Base-by-base conservation (phyloP, 2,888 invertebrate genomes). In the Brachyopa scutellaris region DNA sequence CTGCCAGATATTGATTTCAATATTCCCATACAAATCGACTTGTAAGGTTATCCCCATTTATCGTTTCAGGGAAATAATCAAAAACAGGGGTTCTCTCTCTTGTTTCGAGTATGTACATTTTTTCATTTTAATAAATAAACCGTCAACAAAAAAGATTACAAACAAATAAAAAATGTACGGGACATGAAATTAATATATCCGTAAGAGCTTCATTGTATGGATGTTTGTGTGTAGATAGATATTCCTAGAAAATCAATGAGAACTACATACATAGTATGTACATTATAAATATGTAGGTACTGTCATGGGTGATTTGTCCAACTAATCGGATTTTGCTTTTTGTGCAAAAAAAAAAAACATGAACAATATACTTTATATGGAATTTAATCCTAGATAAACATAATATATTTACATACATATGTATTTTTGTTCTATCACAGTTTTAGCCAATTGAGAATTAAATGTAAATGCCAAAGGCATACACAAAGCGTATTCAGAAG, bases 1-100 rank as follows among this genome's bases (percentile, higher is more conserved):
- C 40, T 57, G 26, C 2, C 26, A 6, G 26, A 40, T 40, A 57
- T 57, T 57, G 57, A 57, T 40, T 57, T 57, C n/a, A 55, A 55
- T 23, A 38, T 55, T 23, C 55, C 4, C 9, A 53, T 17, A 17
- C n/a, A 53, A 6, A 53, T 33, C 11, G 1, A n/a, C n/a, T 19
- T n/a, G 6, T 49, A n/a, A 9, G 51, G 40, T 57, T 57, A 40
- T 57, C 40, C n/a, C n/a, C n/a, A n/a, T n/a, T n/a, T n/a, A n/a
- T n/a, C n/a, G n/a, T n/a, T n/a, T n/a, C n/a, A n/a, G n/a, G n/a
- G n/a, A n/a, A n/a, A 38, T 55, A 55, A 51, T 15, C 29, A 38
- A 55, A 36, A 36, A 38, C 21, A 13, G 23, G 13, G 13, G 55
- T 21, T 17, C 51, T n/a, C n/a, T n/a, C n/a, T n/a, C n/a, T n/a